These are phyloP conservation scores for Ophioninae sp. DNA, from an alignment of 2,888 invertebrate species.

Conservation along the genomic window DNA sequence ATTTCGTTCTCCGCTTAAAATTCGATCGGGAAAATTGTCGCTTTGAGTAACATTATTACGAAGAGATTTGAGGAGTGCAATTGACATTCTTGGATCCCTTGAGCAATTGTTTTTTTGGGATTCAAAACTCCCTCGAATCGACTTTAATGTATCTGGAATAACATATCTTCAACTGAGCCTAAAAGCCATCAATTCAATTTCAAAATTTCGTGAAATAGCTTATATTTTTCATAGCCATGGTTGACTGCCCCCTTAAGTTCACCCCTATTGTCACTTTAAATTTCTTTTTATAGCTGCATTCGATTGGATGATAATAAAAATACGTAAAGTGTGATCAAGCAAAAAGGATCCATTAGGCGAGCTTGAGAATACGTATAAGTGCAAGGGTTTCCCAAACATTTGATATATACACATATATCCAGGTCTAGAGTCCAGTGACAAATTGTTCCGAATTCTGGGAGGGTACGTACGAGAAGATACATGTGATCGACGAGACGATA, in stretches of 20 bases:
- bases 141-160: no score
- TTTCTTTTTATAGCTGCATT: background rate
- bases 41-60: no score
- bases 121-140: no score
- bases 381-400: conserved; percentile 12
- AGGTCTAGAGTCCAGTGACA: background rate
- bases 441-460: background rate
- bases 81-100: no score
- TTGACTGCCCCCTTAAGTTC: background rate
- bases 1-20: no score
- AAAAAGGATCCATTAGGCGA: background rate
- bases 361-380: conserved; percentile 15
- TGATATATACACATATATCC: background rate
- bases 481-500: conserved; percentile 45
- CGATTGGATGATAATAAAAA: background rate
- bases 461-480: conserved; percentile 10
- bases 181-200: no score
- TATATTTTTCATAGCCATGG: no score
- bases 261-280: background rate
- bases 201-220: no score
- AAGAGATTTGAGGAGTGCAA: no score
- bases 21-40: no score
- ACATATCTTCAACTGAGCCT: no score
- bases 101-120: no score
- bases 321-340: background rate